Evolutionary conservation across 2,888 invertebrate species (phyloP).

Genomic region (Melinopterus prodromus): DNA sequence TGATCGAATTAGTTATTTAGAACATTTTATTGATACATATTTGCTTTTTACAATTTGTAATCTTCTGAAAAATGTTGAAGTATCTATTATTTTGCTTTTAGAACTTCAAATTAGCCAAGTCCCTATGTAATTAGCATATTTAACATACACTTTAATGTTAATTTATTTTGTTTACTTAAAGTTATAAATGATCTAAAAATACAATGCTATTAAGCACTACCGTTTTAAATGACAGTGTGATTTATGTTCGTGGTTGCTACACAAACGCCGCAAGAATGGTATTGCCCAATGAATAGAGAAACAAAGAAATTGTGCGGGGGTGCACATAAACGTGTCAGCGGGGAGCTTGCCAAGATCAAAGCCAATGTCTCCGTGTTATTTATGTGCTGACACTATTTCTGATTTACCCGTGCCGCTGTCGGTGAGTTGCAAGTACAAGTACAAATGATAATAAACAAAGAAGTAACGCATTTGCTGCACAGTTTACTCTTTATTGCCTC

Average conservation of each 20-base stretch:
- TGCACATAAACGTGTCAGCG: slow-evolving; percentile 42
- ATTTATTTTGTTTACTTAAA: too few species aligned
- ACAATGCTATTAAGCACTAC: neutral
- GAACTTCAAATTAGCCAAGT: too few species aligned
- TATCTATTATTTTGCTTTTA: too few species aligned
- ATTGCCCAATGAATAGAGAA: neutral
- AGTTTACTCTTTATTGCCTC: neutral
- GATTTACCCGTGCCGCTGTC: slow-evolving; percentile 39
- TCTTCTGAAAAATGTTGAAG: too few species aligned
- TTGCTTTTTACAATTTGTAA: too few species aligned
- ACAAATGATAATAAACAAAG: slow-evolving; percentile 12
- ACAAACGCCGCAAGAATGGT: neutral
- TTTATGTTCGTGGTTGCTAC: slow-evolving; percentile 8
- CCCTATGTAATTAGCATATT: too few species aligned
- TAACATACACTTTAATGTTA: too few species aligned
- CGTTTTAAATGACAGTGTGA: neutral
- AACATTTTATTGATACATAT: too few species aligned
- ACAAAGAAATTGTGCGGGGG: slow-evolving; percentile 40
- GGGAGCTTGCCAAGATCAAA: slow-evolving; percentile 43
- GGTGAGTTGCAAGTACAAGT: neutral
- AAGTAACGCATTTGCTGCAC: slow-evolving; percentile 6
- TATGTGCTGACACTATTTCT: slow-evolving; percentile 44
- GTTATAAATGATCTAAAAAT: neutral
- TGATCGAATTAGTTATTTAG: too few species aligned
- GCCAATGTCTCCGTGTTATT: slow-evolving; percentile 41